Evolutionary conservation across 2,113 vertebrate species (phyloP), one percentile per base, ranked within the genome.

Genomic region (Stictonetta naevosa): DNA sequence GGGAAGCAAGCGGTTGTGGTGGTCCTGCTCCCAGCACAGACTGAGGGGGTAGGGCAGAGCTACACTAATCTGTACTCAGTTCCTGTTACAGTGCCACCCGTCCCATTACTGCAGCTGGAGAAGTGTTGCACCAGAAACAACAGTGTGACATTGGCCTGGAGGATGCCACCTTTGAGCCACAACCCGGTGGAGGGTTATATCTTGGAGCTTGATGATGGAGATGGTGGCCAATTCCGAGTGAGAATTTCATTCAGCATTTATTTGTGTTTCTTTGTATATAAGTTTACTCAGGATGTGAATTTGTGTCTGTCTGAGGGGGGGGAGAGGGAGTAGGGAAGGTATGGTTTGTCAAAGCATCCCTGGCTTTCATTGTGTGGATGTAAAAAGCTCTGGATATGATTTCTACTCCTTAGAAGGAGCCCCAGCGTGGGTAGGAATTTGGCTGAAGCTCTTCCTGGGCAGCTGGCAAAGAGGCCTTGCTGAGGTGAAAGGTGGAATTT

Each of bases 91-190:
- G 99, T 99, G 92, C 99, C 99, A 2, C 97, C 98, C 0, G 97
- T 98, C 22, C 99, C 99, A 11, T 95, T 99, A 53, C 98, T 99
- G 95, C 99, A 99, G 98, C 97, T 99, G 96, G 99, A 99, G 96
- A 99, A 99, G 94, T 99, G 99, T 94, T 99, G 99, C 93, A 99
- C 99, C 67, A 97, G 98, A 36, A 99, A 99, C 97, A 99, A 99
- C 98, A 99, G 99, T 3, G 99, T 99, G 97, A 99, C 99, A 0
- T 95, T 99, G 97, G 99, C 99, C 95, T 99, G 99, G 99, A 99
- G 99, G 97, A 98, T 99, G 40, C 98, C 98, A 1, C 97, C 97
- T 42, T 98, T 98, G 86, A 97, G 97, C 44, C 96, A 97, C 79
- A 98, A 97, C 91, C 98, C 98, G 0, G 98, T 99, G 10, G 99